Evolutionary conservation across 2,888 invertebrate genomes (phyloP), one percentile per base, ranked within the genome.

Genomic region (Tubiluchus corallicola): DNA sequence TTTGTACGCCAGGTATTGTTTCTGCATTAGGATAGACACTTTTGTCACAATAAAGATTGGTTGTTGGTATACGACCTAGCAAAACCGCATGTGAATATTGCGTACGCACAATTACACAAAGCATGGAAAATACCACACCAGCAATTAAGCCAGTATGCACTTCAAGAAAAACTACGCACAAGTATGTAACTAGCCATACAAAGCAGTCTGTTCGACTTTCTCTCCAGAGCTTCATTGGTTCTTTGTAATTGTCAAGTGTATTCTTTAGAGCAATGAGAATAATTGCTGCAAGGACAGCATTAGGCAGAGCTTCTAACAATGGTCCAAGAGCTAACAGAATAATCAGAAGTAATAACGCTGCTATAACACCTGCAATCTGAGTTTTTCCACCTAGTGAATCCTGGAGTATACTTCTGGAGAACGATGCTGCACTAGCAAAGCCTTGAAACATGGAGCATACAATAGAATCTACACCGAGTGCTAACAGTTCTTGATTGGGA

Each of bases 281-380:
- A 37, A 29, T 13, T n/a, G n/a, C n/a, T n/a, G n/a, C n/a, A n/a
- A n/a, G n/a, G n/a, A n/a, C n/a, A n/a, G n/a, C 78, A 62, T 74
- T 73, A 43, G 92, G 92, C 48, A 92, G 67, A 37, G 76, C 71
- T 62, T 83, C 78, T 62, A 92, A 84, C 62, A 82, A 78, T 20
- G 85, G 85, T 1, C 84, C 90, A 49, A 90, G 73, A 74, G 81
- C 82, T 44, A 90, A 68, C 48, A 92, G 67, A 42, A 90, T 81
- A 51, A 77, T 67, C 2, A 87, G 67, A 15, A 92, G 67, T 20
- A 88, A 68, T 1, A 62, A 43, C 47, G 81, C 79, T 3, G 85
- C 83, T 42, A 90, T 72, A 17, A 87, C 58, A 0, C 82, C 79
- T 2, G 85, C 80, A 39, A 70, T 62, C 60, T 85, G 83, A 0